These are phyloP conservation scores for Tribolium castaneum DNA, from an alignment of 1,140 invertebrate genomes.

Conservation along the genomic window DNA sequence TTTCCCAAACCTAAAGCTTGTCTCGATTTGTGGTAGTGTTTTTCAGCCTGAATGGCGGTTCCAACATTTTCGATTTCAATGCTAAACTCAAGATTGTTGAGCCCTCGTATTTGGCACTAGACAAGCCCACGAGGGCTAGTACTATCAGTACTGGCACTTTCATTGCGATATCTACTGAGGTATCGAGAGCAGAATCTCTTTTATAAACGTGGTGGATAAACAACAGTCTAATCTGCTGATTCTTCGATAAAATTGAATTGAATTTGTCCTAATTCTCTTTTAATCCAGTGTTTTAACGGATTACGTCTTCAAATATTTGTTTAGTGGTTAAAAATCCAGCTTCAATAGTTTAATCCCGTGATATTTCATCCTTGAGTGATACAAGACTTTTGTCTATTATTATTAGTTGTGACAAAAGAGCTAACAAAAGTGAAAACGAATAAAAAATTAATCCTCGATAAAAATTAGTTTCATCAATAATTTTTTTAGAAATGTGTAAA, in stretches of 20 bases:
- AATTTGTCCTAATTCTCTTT: not conserved
- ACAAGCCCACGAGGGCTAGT: not conserved
- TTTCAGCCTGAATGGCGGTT: conserved; percentile 39
- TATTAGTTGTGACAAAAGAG: too few species aligned
- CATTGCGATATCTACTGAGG: not conserved
- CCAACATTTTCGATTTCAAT: conserved; percentile 42
- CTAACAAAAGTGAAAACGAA: too few species aligned
- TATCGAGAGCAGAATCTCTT: not conserved
- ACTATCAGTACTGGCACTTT: not conserved
- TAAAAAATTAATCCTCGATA: too few species aligned
- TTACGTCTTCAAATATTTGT: not conserved
- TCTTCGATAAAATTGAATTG: too few species aligned
- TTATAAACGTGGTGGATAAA: not conserved
- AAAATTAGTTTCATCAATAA: too few species aligned
- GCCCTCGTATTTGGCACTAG: not conserved
- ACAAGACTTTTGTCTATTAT: too few species aligned
- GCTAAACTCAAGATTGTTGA: conserved; percentile 10
- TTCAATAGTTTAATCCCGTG: not conserved
- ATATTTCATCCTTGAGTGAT: too few species aligned
- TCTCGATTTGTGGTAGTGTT: not conserved
- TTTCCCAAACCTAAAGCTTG: conserved; percentile 3
- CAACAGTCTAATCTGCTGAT: not conserved
- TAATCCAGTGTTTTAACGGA: not conserved
- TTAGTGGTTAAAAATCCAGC: not conserved
- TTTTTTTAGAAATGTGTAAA: too few species aligned